Evolutionary conservation across 2,797 vertebrate genomes (phyloP), one percentile per base, ranked within the genome.

Genomic region (Sebastiscus albofasciatus): DNA sequence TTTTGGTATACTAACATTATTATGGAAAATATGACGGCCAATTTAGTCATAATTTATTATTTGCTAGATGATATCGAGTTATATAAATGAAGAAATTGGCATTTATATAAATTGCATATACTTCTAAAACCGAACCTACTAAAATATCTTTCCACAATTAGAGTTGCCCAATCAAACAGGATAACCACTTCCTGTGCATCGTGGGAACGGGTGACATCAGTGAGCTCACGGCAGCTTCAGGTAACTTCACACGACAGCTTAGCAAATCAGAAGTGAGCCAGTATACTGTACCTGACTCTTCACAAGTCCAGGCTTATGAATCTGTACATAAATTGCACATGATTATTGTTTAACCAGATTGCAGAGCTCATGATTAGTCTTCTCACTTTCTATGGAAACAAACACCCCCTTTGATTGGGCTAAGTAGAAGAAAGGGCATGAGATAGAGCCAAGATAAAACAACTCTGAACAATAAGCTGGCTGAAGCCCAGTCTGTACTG

Each of bases 391-490:
- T 5, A 22, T 42, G 54, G 33, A 82, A 77, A 86, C 36, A 73
- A 72, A 12, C 27, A 18, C 16, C 12, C 20, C 33, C 14, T 83
- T 67, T 70, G 79, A 82, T 36, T 55, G 67, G 34, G 36, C 31
- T 65, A 65, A 79, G 55, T 24, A 9, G 76, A 73, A 52, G 49
- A 61, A 33, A 82, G 42, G 58, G 27, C n/a, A 39, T 11, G 72
- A 33, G 64, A 77, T n/a, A 1, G 56, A 84, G 75, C 71, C 68
- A 65, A 83, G 78, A 85, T 80, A 56, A 80, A 77, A 75, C 42
- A 60, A 24, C 26, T 68, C 60, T 4, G 54, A 83, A 87, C 80
- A 90, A 79, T 77, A 54, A 46, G 10, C 73, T 24, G 31, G n/a
- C 55, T 80, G 26, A 82, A 73, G 62, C 62, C 26, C 34, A 55